Percentiles rank a stretch among this genome's conserved stretches.
Evolutionary conservation across 1,140 invertebrate species (phyloP).

Genomic region (Nephila pilipes): DNA sequence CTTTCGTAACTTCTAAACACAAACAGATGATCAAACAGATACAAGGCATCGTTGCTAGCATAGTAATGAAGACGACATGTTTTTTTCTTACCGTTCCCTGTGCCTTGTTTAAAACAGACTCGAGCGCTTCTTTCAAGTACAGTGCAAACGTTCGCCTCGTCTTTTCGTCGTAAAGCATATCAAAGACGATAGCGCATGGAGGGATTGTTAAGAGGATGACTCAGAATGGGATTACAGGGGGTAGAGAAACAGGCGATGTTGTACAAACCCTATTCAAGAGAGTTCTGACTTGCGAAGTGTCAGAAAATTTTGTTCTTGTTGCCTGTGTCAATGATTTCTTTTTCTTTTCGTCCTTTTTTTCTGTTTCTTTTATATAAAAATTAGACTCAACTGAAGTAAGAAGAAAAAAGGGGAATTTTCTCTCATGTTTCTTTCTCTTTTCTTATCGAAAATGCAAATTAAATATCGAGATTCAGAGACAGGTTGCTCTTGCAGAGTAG

Average conservation of each 20-base stretch:
- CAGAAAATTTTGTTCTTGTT: constrained; percentile 8
- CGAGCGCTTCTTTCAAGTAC: constrained; percentile 52
- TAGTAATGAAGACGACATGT: constrained; percentile 56
- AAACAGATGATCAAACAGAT: constrained; percentile 67
- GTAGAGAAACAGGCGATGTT: not conserved
- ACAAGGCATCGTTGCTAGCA: constrained; percentile 27
- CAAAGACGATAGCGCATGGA: constrained; percentile 19
- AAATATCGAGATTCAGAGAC: not conserved
- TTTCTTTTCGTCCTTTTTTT: not conserved
- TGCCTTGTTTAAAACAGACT: constrained; percentile 54
- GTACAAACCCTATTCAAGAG: not conserved
- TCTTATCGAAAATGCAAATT: not conserved
- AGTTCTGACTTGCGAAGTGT: not conserved
- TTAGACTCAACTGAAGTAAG: not conserved
- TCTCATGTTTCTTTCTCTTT: not conserved
- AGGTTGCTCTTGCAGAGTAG: not conserved
- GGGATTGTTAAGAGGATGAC: constrained; percentile 57
- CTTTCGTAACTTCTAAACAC: constrained; percentile 35
- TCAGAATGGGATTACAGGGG: constrained; percentile 47
- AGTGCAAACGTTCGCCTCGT: constrained; percentile 46
- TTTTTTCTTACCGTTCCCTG: not conserved
- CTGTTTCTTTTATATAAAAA: not conserved
- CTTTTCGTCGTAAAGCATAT: constrained; percentile 22
- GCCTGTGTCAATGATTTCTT: not conserved
- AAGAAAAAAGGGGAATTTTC: not conserved